A percentile compares a stretch with the other conserved stretches of the same genome.
These are phyloP conservation scores for Tetrapedia diversipes DNA, from an alignment of 2,888 invertebrate species.

Conservation along the genomic window DNA sequence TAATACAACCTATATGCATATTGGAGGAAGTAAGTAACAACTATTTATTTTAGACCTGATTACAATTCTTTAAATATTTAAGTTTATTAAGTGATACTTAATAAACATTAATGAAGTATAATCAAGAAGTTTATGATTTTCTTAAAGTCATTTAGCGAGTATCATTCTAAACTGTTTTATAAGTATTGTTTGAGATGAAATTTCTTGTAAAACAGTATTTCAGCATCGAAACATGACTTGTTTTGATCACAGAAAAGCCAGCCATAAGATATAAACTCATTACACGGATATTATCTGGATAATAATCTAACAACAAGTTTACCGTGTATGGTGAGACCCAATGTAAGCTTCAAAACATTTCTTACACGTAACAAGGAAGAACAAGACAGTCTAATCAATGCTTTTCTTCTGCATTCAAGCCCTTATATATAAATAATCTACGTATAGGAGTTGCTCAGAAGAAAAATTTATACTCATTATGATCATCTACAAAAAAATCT, in stretches of 20 bases:
- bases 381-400: constrained; percentile 56
- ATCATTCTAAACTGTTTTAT: neutral
- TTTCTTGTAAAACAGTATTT: neutral
- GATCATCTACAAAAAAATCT: too few species aligned
- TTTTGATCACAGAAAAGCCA: constrained; percentile 9
- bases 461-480: too few species aligned
- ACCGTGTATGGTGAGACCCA: constrained; percentile 52
- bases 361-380: constrained; percentile 59
- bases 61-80: too few species aligned
- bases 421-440: too few species aligned
- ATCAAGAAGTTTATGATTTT: neutral
- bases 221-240: neutral
- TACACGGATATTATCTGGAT: constrained; percentile 44
- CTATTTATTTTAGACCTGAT: neutral
- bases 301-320: constrained; percentile 3
- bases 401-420: too few species aligned
- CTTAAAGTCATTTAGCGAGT: neutral
- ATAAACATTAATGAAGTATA: neutral
- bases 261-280: constrained; percentile 43
- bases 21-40: too few species aligned
- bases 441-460: too few species aligned
- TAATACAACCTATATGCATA: too few species aligned
- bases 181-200: constrained; percentile 1
- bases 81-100: too few species aligned
- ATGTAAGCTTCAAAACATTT: constrained; percentile 55